Conservation (phyloP, 2,797 vertebrate species). For the Tragelaphus oryx region DNA sequence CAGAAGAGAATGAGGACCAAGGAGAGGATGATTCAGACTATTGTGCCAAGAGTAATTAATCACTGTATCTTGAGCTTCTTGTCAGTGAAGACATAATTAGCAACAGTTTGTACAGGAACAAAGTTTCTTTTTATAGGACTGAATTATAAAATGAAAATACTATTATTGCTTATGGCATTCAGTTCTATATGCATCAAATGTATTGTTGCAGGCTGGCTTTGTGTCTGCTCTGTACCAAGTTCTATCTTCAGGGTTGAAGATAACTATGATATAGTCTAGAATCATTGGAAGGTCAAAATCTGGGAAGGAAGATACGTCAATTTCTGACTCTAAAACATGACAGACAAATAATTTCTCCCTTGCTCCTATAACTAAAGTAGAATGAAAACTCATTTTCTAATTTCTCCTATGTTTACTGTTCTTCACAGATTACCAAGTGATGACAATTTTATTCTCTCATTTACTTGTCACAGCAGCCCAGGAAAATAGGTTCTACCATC, state of each 20-base stretch:
- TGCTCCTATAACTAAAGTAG: not conserved
- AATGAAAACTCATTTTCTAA: slow-evolving; percentile 48
- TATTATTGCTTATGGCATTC: not conserved
- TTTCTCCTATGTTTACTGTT: not conserved
- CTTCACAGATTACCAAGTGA: slow-evolving; percentile 38
- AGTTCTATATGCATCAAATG: not conserved
- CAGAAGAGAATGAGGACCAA: not conserved
- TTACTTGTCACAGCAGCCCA: not conserved
- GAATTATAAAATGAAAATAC: not conserved
- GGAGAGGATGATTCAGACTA: not conserved
- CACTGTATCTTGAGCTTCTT: not conserved
- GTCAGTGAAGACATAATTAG: not conserved
- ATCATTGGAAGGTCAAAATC: not conserved
- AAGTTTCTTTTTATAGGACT: not conserved
- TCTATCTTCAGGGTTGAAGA: not conserved
- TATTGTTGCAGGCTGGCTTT: not conserved
- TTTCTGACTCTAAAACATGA: slow-evolving; percentile 29
- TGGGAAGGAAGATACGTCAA: not conserved
- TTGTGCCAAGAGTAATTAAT: not conserved
- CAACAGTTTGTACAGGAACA: not conserved
- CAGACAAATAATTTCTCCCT: slow-evolving; percentile 29
- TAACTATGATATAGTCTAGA: not conserved
- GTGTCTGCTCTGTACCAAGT: not conserved
- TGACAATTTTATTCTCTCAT: slow-evolving; percentile 15
- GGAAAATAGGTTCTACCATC: not conserved